Conservation (phyloP, 2,113 vertebrate species). For the Gambusia holbrooki region DNA sequence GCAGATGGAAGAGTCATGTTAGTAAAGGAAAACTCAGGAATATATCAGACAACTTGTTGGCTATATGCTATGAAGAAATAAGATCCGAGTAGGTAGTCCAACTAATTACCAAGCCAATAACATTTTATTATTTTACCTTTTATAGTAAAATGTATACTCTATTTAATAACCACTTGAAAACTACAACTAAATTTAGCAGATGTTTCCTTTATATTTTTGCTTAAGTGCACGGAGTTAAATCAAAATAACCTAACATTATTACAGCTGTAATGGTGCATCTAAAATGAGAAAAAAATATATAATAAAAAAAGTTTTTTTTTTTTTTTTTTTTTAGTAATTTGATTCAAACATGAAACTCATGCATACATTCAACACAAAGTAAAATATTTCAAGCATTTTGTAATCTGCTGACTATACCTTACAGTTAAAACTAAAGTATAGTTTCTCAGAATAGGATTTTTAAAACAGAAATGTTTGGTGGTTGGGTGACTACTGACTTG, state of each 20-base stretch:
- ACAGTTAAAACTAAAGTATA: no score
- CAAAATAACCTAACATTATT: no score
- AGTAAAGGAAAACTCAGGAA: not conserved
- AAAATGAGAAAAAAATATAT: not conserved
- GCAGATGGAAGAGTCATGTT: no score
- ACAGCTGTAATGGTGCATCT: no score
- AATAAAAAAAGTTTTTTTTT: not conserved
- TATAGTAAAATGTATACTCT: no score
- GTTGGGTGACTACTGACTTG: not conserved
- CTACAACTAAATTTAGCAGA: no score
- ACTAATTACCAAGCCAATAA: no score
- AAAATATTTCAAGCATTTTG: not conserved
- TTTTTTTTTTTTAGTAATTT: not conserved
- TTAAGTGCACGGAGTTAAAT: no score
- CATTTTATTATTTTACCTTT: no score
- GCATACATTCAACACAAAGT: not conserved
- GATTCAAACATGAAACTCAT: not conserved
- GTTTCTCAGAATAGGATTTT: not conserved
- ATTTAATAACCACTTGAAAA: no score
- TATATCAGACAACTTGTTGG: not conserved
- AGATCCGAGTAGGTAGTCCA: no score
- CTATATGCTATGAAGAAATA: not conserved
- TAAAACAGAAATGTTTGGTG: not conserved
- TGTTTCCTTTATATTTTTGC: no score
- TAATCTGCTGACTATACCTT: not conserved